Evolutionary conservation across 1,140 invertebrate species (phyloP).

Genomic region (Venustaconcha ellipsiformis): DNA sequence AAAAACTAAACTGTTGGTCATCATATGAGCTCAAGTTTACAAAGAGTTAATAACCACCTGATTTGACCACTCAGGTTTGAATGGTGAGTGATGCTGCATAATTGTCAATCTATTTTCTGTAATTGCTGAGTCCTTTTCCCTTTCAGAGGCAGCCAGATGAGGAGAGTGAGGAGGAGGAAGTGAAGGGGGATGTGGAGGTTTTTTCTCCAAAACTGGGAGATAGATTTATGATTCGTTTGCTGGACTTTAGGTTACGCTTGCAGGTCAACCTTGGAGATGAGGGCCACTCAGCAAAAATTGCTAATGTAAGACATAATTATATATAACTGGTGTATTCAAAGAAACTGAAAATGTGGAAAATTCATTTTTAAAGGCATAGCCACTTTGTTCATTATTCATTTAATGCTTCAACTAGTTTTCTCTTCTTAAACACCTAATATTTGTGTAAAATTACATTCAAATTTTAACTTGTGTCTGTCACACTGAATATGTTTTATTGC

Average conservation of each 20-base stretch:
- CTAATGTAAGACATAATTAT: slow-evolving; percentile 75
- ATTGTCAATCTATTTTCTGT: too few species aligned
- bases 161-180: slow-evolving; percentile 48
- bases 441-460: too few species aligned
- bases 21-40: too few species aligned
- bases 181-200: slow-evolving; percentile 72
- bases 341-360: background rate
- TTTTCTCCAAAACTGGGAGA: slow-evolving; percentile 88
- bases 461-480: too few species aligned
- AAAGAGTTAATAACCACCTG: too few species aligned
- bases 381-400: background rate
- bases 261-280: slow-evolving; percentile 86
- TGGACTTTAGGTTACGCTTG: slow-evolving; percentile 83
- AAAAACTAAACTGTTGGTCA: too few species aligned
- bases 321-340: background rate
- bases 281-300: slow-evolving; percentile 70
- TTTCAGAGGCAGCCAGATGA: slow-evolving; percentile 45
- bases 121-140: background rate
- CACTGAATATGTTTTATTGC: too few species aligned
- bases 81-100: too few species aligned
- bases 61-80: too few species aligned
- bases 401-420: too few species aligned
- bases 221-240: slow-evolving; percentile 84
- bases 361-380: background rate
- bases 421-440: too few species aligned